phyloP scores from a whole-genome alignment of 2,113 vertebrate species.

The Pithys albifrons region DNA sequence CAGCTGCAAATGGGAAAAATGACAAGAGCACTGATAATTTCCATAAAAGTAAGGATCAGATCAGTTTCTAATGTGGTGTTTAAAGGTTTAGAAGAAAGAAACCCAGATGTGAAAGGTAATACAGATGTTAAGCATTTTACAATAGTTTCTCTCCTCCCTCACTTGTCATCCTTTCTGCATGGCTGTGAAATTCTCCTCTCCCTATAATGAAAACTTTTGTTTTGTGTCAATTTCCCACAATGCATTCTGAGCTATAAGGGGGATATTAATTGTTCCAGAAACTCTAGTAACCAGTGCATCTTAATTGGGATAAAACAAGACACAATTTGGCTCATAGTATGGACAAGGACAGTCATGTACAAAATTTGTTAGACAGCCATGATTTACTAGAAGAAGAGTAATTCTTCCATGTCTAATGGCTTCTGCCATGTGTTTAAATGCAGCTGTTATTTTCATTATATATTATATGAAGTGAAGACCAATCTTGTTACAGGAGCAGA shows the following conservation, averaged over 20 bases:
- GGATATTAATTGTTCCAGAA: not conserved
- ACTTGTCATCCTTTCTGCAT: not conserved
- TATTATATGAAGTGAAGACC: constrained; percentile 6
- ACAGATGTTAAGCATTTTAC: not conserved
- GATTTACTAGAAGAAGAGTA: constrained; percentile 13
- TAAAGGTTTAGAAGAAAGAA: not conserved
- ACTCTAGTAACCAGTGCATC: not conserved
- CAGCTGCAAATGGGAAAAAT: not conserved
- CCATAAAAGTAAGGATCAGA: not conserved
- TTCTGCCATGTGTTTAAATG: constrained; percentile 45
- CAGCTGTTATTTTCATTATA: constrained; percentile 32
- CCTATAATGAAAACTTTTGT: not conserved
- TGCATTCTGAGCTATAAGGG: not conserved
- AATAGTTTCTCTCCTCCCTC: not conserved
- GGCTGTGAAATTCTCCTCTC: not conserved
- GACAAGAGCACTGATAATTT: not conserved
- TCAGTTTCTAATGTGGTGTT: not conserved
- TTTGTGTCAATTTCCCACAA: not conserved
- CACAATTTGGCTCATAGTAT: not conserved
- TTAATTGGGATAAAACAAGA: constrained; percentile 10
- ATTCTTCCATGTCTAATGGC: constrained; percentile 13
- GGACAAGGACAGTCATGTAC: not conserved
- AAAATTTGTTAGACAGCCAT: constrained; percentile 33
- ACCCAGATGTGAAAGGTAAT: not conserved
- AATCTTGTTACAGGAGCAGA: constrained; percentile 5